Base-by-base conservation (phyloP, 2,797 vertebrate genomes). In the Parauchenoglanis ngamensis region DNA sequence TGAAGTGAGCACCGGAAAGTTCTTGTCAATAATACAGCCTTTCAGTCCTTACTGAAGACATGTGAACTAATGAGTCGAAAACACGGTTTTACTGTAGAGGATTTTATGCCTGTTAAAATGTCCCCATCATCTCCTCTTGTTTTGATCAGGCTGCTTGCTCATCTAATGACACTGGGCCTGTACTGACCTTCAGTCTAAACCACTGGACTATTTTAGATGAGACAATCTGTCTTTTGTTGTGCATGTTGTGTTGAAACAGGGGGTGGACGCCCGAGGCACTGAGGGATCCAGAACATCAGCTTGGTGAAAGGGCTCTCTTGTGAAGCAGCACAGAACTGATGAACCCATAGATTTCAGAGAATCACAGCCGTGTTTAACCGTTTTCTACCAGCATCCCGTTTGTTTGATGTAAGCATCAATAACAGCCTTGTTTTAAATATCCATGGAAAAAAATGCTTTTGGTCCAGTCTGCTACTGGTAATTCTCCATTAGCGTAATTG, bases 201-300 rank as follows among this genome's bases (percentile, higher is more conserved):
- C 82, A 78, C 44, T 54, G 75, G 75, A 70, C 88, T 89, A 65
- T 90, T 90, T 89, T 85, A 83, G 44, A 86, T 79, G 81, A 89
- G 85, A 91, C 90, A 91, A 68, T 88, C 81, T 88, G 79, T 83
- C 90, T 91, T 91, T 92, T 92, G 91, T 92, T 70, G 76, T 77
- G 46, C 25, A 68, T 86, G 85, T 84, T 87, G 85, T 67, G 85
- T 81, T 87, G 31, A 87, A 90, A 91, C 63, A 83, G 75, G 76
- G 86, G 80, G 86, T 78, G 87, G 89, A 84, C 63, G 89, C 90
- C 87, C 17, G 72, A 85, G 89, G 90, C 89, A 77, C 86, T 85
- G 88, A 86, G 56, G 25, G 86, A 84, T 88, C 61, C 79, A 65
- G 76, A 80, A 80, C 88, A 81, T 87, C 86, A 87, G 28, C 83